Evolutionary conservation across 1,140 invertebrate genomes (phyloP), one percentile per base, ranked within the genome.

Genomic region (Liolophura sinensis): DNA sequence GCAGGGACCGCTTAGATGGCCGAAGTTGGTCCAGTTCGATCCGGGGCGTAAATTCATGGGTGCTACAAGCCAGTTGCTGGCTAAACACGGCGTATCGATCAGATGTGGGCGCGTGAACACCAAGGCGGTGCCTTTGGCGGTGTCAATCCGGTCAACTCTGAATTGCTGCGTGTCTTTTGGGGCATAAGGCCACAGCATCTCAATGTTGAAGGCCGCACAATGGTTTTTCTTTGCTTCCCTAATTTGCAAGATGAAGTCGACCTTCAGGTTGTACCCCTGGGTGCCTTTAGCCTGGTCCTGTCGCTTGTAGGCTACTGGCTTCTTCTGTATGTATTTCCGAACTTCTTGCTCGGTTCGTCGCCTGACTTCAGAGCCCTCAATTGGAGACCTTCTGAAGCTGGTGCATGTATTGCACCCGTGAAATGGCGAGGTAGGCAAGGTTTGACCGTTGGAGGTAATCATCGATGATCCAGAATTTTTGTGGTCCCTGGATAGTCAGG

Each of bases 391-490:
- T n/a, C n/a, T n/a, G n/a, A n/a, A n/a, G 12, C 55, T 57, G 55
- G 12, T 57, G 22, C 55, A 24, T 57, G 12, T n/a, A 24, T 12
- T 57, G 22, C 14, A 57, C 55, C 22, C 22, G 16, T 16, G 55
- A 57, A 57, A 14, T 57, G 24, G 3, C 40, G n/a, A n/a, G 64
- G 64, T 40, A 62, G 51, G 60, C 48, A 1, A 67, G 60, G 56
- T 67, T 67, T 15, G 47, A 55, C 65, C 58, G 62, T 22, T 67
- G n/a, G 7, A 67, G 40, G 22, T 62, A 66, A 59, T 66, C 58
- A 46, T 67, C 65, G 20, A 62, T 62, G 18, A 67, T 62, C 65
- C 65, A 67, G 46, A 67, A n/a, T n/a, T n/a, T n/a, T 16, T 62
- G 22, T 16, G 60, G 65, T 22, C 25, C 22, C 1, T 61, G n/a